A percentile compares a stretch with the other conserved stretches of the same genome.
Conservation (phyloP, 2,888 invertebrate genomes). For the Lasioglossum calceatum region DNA sequence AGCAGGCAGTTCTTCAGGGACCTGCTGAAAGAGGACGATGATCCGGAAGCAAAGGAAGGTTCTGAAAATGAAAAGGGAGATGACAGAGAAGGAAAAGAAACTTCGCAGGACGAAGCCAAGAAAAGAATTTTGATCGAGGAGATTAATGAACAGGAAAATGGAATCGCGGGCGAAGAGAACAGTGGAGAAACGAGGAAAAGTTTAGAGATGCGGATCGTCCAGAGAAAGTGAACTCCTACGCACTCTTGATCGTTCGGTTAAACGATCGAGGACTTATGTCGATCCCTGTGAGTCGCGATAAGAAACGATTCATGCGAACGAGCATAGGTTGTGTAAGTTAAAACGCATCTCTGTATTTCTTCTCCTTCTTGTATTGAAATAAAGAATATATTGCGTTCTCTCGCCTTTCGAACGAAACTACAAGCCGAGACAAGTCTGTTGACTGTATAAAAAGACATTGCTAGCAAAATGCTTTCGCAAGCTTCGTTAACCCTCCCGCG, state of each 20-base stretch:
- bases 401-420: neutral
- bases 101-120: neutral
- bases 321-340: conserved; percentile 38
- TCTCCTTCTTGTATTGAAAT: conserved; percentile 43
- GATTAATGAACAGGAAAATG: neutral
- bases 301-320: neutral
- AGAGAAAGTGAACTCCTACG: conserved; percentile 48
- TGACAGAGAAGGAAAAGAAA: neutral
- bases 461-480: neutral
- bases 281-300: neutral
- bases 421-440: neutral
- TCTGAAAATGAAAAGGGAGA: neutral
- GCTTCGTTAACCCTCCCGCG: neutral
- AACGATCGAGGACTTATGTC: neutral
- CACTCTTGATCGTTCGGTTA: neutral
- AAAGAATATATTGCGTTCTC: conserved; percentile 41
- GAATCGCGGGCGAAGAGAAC: neutral
- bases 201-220: conserved; percentile 72
- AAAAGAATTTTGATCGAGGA: neutral
- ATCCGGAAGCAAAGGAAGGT: neutral
- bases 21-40: conserved; percentile 14
- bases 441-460: neutral
- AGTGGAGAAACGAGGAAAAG: conserved; percentile 52
- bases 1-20: conserved; percentile 46
- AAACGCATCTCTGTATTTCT: conserved; percentile 25